These are phyloP conservation scores for Dryoscopus gambensis DNA, from an alignment of 2,113 vertebrate species.

Conservation along the genomic window DNA sequence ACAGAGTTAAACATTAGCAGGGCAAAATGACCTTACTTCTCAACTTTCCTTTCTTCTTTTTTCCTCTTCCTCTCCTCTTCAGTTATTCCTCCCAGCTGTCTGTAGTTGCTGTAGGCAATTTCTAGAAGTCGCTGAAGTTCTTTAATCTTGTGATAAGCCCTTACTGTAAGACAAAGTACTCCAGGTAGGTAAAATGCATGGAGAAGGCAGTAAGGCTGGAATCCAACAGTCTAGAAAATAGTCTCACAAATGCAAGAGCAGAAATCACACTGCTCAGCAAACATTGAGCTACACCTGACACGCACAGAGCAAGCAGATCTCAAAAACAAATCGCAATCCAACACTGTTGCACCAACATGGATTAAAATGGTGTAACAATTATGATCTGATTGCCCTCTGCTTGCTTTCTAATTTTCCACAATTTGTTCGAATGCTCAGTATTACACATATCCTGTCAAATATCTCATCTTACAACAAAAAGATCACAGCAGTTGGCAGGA, in stretches of 20 bases:
- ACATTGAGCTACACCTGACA: not conserved
- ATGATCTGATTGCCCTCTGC: not conserved
- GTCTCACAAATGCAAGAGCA: not conserved
- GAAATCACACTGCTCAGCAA: not conserved
- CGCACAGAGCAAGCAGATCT: not conserved
- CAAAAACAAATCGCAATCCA: not conserved
- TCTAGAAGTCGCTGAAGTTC: constrained; percentile 70
- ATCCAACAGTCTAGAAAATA: not conserved
- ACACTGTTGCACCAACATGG: not conserved
- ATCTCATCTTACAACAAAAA: not conserved
- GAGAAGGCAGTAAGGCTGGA: not conserved
- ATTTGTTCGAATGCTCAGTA: not conserved
- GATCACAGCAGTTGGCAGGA: not conserved
- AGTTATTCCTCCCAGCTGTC: constrained; percentile 78
- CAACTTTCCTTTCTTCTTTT: constrained; percentile 58
- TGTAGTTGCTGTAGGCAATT: constrained; percentile 80
- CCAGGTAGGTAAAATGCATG: not conserved
- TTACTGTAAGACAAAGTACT: constrained; percentile 67
- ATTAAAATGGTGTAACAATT: not conserved
- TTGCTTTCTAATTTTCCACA: not conserved
- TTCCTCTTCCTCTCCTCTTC: constrained; percentile 69
- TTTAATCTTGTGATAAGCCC: constrained; percentile 74
- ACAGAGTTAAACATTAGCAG: not conserved
- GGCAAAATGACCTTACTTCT: constrained; percentile 68
- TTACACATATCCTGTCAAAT: not conserved